Evolutionary conservation across 2,888 invertebrate genomes (phyloP), one percentile per base, ranked within the genome.

Genomic region (Hoplodrina ambigua): DNA sequence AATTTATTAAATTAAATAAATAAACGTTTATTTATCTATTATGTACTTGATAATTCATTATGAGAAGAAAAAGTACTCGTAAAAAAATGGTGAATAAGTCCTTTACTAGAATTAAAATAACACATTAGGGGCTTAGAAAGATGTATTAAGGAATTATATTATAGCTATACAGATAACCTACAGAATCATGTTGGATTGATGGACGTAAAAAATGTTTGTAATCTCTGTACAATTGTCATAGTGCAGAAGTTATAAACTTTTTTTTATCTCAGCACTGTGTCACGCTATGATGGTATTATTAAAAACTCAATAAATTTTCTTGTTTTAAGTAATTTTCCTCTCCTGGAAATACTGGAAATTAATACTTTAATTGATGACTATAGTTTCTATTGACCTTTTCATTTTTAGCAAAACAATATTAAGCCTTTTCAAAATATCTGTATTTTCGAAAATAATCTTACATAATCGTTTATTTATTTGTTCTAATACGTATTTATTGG

Each of bases 201-300:
- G 77, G 62, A 17, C 2, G 7, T 52, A 63, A 56, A 64, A 69
- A 4, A 25, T 46, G 33, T 55, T 58, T 19, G 30, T 49, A 58
- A 44, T 25, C 25, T 25, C 25, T 25, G 25, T 25, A 25, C 25
- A 25, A 2, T 25, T 25, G 25, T 25, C 25, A 25, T 25, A 25
- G 25, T 25, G 25, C 25, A 25, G 25, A 25, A 25, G 25, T 25
- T 25, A 25, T 25, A 25, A 25, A 25, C 25, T 2, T 25, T 25
- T 25, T 25, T 25, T 25, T 25, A 25, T 58, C 58, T 64, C 46
- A 41, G 13, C 10, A n/a, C 5, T 17, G 11, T 17, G 13, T 13
- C 63, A 63, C 53, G 77, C 59, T 17, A 63, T 44, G 44, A 63
- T 44, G 44, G 33, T 64, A 64, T 4, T 33, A 75, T 75, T 64